A percentile compares a stretch with the other conserved stretches of the same genome.
Evolutionary conservation across 2,113 vertebrate genomes (phyloP).

Genomic region (Physeter macrocephalus): DNA sequence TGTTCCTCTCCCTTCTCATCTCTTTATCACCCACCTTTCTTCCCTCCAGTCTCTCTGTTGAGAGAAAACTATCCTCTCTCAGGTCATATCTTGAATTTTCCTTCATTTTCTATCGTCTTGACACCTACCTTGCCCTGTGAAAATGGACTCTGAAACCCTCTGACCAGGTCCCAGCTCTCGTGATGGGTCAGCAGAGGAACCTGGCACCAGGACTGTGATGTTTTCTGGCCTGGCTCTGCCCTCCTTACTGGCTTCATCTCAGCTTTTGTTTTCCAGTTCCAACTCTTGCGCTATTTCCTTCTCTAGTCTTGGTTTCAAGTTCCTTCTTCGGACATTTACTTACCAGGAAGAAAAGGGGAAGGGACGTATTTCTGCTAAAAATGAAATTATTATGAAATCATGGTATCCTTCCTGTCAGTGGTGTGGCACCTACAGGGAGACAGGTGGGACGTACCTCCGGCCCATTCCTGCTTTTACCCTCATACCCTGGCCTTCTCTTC

Average conservation of each 20-base stretch:
- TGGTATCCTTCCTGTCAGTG: background rate
- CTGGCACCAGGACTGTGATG: background rate
- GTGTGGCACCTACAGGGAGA: background rate
- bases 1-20: background rate
- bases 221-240: background rate
- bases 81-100: background rate
- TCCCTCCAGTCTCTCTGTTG: background rate
- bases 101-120: background rate
- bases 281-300: background rate
- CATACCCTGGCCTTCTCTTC: background rate
- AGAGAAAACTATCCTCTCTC: background rate
- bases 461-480: background rate
- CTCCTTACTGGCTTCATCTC: background rate
- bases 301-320: background rate
- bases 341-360: background rate
- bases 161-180: background rate
- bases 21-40: background rate
- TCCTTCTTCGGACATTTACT: background rate
- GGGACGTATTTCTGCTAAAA: background rate
- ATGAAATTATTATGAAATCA: background rate
- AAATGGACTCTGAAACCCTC: background rate
- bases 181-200: background rate
- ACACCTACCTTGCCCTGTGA: background rate
- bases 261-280: background rate
- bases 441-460: rapidly evolving